These are phyloP conservation scores for Caenorhabditis afra DNA, from an alignment of 2,888 invertebrate species.

Conservation along the genomic window DNA sequence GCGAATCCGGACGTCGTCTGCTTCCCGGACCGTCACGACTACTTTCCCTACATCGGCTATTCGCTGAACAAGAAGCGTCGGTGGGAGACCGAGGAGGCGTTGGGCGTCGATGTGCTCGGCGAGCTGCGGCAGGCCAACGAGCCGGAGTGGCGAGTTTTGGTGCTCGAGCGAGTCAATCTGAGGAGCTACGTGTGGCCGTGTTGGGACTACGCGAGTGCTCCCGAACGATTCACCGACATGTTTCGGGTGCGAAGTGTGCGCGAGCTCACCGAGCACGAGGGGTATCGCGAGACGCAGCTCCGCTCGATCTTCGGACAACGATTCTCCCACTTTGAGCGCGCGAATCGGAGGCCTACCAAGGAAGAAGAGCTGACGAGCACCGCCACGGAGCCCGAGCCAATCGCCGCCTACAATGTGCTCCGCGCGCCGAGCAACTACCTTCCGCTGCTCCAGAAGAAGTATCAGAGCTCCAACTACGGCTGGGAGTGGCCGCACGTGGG, in stretches of 20 bases:
- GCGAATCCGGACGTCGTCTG: not conserved
- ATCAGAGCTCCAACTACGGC: constrained; percentile 23
- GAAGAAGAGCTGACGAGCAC: not conserved
- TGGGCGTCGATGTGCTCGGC: constrained; percentile 30
- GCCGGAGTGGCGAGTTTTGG: constrained; percentile 29
- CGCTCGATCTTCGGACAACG: constrained; percentile 29
- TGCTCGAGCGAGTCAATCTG: constrained; percentile 39
- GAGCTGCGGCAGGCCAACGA: constrained; percentile 18
- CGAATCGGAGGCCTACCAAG: constrained; percentile 17
- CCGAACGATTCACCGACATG: constrained; percentile 29
- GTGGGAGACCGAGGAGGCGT: constrained; percentile 29
- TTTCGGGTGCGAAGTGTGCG: constrained; percentile 28
- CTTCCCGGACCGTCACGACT: not conserved
- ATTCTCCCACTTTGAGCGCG: constrained; percentile 28
- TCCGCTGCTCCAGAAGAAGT: constrained; percentile 33
- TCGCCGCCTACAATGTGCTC: constrained; percentile 32
- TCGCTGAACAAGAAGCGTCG: constrained; percentile 43
- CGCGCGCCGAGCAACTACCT: constrained; percentile 32
- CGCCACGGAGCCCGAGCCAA: not conserved
- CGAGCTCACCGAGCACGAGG: constrained; percentile 8
- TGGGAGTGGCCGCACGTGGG: constrained; percentile 43
- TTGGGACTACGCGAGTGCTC: constrained; percentile 15
- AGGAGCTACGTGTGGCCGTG: constrained; percentile 16
- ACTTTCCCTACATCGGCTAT: constrained; percentile 23
- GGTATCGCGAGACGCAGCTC: constrained; percentile 2